phyloP scores from a whole-genome alignment of 2,113 vertebrate species.

The Neolamprologus devosi region DNA sequence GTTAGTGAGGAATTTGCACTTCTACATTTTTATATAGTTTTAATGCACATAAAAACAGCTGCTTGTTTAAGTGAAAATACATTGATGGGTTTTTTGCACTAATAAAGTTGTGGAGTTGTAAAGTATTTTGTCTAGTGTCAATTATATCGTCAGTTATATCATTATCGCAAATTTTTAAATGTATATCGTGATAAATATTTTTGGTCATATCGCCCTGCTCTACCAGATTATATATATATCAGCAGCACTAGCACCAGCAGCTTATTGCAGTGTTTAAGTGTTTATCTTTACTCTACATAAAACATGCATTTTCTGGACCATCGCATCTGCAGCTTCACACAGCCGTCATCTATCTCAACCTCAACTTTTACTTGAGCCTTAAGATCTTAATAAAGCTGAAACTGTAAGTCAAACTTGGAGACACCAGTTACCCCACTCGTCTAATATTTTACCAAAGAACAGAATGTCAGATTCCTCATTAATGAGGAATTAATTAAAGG shows the following conservation, averaged over 20 bases:
- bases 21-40: rapidly evolving
- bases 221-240: not conserved
- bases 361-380: not conserved
- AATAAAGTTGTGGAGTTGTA: no score
- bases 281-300: not conserved
- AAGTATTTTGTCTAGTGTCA: no score
- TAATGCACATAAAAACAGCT: no score
- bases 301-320: not conserved
- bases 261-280: not conserved
- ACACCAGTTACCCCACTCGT: not conserved
- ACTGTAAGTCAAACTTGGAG: not conserved
- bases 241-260: not conserved
- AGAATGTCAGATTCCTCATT: not conserved
- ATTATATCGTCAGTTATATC: no score
- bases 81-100: no score
- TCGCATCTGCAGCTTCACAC: not conserved
- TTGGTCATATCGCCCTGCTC: no score
- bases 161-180: rapidly evolving
- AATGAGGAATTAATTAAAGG: not conserved
- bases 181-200: no score
- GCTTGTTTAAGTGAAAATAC: no score
- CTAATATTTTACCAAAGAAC: not conserved
- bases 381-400: not conserved
- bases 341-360: rapidly evolving
- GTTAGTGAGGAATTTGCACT: rapidly evolving